Evolutionary conservation across 2,797 vertebrate genomes (phyloP), one percentile per base, ranked within the genome.

Genomic region (Parauchenoglanis punctatus): DNA sequence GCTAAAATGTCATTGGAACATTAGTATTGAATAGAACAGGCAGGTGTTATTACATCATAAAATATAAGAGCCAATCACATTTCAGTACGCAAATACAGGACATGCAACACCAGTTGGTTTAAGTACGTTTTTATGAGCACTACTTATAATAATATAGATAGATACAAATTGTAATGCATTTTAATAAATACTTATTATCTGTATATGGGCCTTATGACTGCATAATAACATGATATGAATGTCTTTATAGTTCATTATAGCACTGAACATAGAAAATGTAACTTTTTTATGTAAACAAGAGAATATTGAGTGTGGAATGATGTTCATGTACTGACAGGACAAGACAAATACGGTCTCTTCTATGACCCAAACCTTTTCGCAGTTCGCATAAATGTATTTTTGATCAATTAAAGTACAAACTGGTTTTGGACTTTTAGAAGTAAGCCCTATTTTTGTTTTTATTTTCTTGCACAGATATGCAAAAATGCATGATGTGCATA

Each of bases 1-100:
- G 35, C 35, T 40, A 40, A 44, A 72, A 46, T 20, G 17, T 68
- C 12, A 31, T 40, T 70, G 3, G 7, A 11, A 73, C 4, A 23
- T 73, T 11, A 23, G 8, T 4, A 44, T 46, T 73, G 40, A 25
- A 12, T 73, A 4, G 20, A 46, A n/a, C 4, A n/a, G 35, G 72
- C 40, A 46, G 12, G 40, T 73, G 70, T 72, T 72, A 72, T 44
- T 72, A 20, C 70, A 73, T 75, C 72, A 52, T 75, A n/a, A 46
- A 52, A 49, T 49, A 75, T 76, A n/a, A n/a, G 6, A 77, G 7
- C 49, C 49, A 77, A 77, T 77, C n/a, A 77, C 13, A 77, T 17
- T 77, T 77, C 11, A 18, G 49, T 56, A 78, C 56, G n/a, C 75
- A 78, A 78, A 78, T 78, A 20, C 25, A 31, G 7, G n/a, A 4